A percentile compares a stretch with the other conserved stretches of the same genome.
Evolutionary conservation across 2,888 invertebrate species (phyloP).

Genomic region (Nymphalis c-album): DNA sequence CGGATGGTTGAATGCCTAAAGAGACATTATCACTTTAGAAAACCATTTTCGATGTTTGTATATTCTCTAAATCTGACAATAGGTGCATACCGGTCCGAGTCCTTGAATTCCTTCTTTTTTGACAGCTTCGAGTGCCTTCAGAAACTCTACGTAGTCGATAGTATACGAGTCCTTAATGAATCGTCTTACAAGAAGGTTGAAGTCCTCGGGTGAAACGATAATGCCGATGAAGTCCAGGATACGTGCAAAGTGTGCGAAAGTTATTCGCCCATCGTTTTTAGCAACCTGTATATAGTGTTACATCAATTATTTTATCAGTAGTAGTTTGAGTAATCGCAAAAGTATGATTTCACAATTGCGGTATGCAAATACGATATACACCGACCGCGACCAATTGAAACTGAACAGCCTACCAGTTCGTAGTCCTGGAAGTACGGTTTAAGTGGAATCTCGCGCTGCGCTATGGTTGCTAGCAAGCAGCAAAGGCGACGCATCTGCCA

Average conservation of each 20-base stretch:
- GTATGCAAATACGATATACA: too few relatives aligned
- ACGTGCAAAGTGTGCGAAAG: constrained; percentile 88
- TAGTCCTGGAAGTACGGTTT: constrained; percentile 89
- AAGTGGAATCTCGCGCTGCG: constrained; percentile 84
- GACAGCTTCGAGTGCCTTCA: constrained; percentile 85
- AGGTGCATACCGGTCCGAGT: constrained; percentile 76
- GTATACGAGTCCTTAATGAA: constrained; percentile 89
- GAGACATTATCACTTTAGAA: neutral
- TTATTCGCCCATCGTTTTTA: constrained; percentile 87
- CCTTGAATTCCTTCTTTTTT: constrained; percentile 79
- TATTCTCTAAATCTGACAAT: too few relatives aligned
- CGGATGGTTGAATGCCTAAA: constrained; percentile 75
- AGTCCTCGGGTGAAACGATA: constrained; percentile 86
- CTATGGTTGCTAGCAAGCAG: constrained; percentile 87
- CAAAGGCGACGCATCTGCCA: constrained; percentile 85
- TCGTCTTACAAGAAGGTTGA: constrained; percentile 86
- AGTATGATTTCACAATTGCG: too few relatives aligned
- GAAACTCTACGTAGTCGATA: constrained; percentile 88
- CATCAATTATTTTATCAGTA: too few relatives aligned
- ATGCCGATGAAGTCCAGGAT: constrained; percentile 87
- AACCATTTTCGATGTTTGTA: too few relatives aligned
- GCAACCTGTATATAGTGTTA: constrained; percentile 77
- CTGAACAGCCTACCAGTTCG: constrained; percentile 76
- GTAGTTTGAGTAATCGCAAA: too few relatives aligned
- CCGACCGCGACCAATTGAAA: too few relatives aligned